A percentile compares a stretch with the other conserved stretches of the same genome.
Conservation (phyloP, 1,140 invertebrate genomes). For the Cotesia glomerata region DNA sequence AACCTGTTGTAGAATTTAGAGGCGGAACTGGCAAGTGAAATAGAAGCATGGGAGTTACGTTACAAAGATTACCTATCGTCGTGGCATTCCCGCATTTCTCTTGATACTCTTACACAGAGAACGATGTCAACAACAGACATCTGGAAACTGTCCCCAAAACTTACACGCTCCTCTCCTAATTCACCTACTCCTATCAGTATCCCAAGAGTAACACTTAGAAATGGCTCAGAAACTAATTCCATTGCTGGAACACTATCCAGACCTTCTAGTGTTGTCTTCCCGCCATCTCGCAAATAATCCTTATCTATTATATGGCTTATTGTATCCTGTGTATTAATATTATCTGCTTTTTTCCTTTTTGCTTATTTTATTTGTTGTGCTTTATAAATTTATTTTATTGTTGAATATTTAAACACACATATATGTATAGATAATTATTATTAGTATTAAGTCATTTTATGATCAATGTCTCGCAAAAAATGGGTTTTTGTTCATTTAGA, state of each 20-base stretch:
- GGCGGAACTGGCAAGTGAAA: slow-evolving; percentile 55
- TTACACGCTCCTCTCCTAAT: slow-evolving; percentile 48
- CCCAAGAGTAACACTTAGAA: slow-evolving; percentile 53
- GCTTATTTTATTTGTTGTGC: no score
- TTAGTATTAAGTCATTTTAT: no score
- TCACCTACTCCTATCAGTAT: slow-evolving; percentile 55
- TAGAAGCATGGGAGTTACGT: slow-evolving; percentile 57
- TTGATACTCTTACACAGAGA: slow-evolving; percentile 49
- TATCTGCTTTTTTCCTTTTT: neutral
- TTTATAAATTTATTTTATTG: no score
- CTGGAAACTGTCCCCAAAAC: slow-evolving; percentile 46
- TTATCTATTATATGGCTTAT: neutral
- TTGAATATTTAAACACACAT: no score
- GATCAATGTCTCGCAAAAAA: no score
- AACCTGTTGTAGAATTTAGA: slow-evolving; percentile 61
- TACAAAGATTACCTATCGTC: slow-evolving; percentile 57
- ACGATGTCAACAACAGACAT: slow-evolving; percentile 33
- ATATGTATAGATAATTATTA: no score
- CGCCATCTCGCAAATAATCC: slow-evolving; percentile 47
- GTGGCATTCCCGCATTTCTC: slow-evolving; percentile 53
- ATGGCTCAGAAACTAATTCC: slow-evolving; percentile 49
- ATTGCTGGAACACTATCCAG: slow-evolving; percentile 49
- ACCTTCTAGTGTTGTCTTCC: slow-evolving; percentile 40
- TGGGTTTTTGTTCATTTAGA: no score
- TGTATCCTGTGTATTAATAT: neutral